Percentiles rank a stretch among this genome's conserved stretches.
Conservation (phyloP, 2,888 invertebrate species). For the Caenorhabditis doughertyi region DNA sequence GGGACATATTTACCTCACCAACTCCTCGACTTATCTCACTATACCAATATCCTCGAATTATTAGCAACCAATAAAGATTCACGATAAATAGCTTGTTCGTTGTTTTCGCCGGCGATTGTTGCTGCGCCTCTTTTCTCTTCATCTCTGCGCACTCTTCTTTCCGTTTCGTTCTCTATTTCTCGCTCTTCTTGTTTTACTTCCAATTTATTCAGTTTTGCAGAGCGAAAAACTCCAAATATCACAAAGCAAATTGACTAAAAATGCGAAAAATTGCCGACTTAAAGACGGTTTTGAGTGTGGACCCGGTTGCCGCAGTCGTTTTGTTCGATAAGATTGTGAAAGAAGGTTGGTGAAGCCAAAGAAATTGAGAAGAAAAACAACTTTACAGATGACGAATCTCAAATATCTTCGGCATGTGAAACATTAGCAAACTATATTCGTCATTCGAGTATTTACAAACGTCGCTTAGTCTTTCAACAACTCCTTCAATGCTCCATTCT, state of each 20-base stretch:
- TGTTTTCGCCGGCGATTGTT: not conserved
- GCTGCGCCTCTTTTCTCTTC: not conserved
- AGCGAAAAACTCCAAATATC: not conserved
- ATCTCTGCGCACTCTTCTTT: not conserved
- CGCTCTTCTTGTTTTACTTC: not conserved
- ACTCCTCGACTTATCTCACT: not conserved
- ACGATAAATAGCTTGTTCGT: too few species aligned
- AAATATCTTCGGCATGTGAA: slow-evolving; percentile 10
- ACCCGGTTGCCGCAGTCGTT: not conserved
- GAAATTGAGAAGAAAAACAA: not conserved
- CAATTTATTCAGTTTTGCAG: not conserved
- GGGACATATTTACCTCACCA: not conserved
- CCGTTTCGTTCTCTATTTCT: not conserved
- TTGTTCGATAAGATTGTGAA: slow-evolving; percentile 12
- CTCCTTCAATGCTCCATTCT: slow-evolving; percentile 12
- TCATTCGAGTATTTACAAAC: slow-evolving; percentile 28
- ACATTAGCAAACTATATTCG: slow-evolving; percentile 35
- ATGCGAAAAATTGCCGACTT: slow-evolving; percentile 17
- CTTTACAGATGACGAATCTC: slow-evolving; percentile 3
- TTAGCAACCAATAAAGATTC: not conserved
- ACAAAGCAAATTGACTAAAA: too few species aligned
- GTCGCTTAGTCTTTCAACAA: not conserved
- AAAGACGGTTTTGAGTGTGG: slow-evolving; percentile 8
- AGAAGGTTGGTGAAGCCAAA: not conserved
- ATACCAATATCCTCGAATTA: not conserved